Evolutionary conservation across 2,888 invertebrate genomes (phyloP), one percentile per base, ranked within the genome.

Genomic region (Leptopilina myrica): DNA sequence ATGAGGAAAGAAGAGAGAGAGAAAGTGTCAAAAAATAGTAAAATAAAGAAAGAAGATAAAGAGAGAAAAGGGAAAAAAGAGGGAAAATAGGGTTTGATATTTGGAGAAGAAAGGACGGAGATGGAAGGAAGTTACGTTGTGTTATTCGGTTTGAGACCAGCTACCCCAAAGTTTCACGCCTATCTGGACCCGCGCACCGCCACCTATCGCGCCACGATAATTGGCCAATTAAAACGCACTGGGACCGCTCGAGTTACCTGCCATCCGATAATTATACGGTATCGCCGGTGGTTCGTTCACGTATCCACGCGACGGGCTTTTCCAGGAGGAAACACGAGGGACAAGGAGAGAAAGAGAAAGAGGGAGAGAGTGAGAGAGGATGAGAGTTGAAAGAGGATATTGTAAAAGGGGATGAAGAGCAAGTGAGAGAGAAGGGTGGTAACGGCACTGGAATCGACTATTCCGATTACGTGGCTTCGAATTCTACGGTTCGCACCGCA

Each of bases 161-260:
- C 85, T 88, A 89, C 89, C 88, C 88, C 88, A 88, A 90, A 89
- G 88, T 89, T 89, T 91, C 90, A 91, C 90, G 91, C 90, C 89
- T 89, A 89, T 90, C 89, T 90, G 89, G 88, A 88, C 86, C 86
- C 87, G 87, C 89, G 86, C 80, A 86, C 86, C 87, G 85, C 85
- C 89, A 87, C 86, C 89, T 89, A 90, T 89, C 88, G 89, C 88
- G 87, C 87, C 89, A 90, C 90, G 90, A 91, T 91, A 91, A 91
- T 91, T 91, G 91, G 90, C 91, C 91, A 91, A 91, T 91, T 91
- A 91, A 91, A 91, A 91, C 89, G 85, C 83, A 83, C 86, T 85
- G 85, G 85, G 76, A 79, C 82, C 81, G 80, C 83, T 83, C 81
- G 83, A 80, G 83, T 82, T 83, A 83, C 82, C 83, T 82, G 82